These are phyloP conservation scores for Syngnathoides biaculeatus DNA, from an alignment of 2,113 vertebrate species.

Conservation along the genomic window DNA sequence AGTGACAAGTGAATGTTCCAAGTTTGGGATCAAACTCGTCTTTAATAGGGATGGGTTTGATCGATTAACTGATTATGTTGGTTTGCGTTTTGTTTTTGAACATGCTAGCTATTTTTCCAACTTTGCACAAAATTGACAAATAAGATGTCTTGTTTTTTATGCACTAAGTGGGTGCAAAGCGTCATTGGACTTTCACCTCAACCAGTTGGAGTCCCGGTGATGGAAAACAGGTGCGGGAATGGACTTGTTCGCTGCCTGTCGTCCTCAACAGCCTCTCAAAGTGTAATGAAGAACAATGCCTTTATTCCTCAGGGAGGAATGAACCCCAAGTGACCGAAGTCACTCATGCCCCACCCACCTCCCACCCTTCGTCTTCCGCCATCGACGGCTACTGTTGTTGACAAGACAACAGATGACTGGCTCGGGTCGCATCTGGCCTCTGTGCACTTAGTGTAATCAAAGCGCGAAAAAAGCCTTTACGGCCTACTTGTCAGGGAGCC, in stretches of 20 bases:
- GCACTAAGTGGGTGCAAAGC: not conserved
- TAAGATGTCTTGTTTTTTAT: not conserved
- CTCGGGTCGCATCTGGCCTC: constrained; percentile 66
- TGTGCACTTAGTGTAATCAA: constrained; percentile 73
- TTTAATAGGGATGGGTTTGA: not conserved
- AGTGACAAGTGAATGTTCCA: not conserved
- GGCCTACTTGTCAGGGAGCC: constrained; percentile 65
- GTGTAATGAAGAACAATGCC: constrained; percentile 66
- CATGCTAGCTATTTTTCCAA: not conserved
- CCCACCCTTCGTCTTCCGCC: constrained; percentile 11
- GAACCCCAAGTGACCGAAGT: constrained; percentile 30
- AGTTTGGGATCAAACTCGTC: not conserved
- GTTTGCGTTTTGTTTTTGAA: not conserved
- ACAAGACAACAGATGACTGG: constrained; percentile 59
- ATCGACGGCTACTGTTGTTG: constrained; percentile 34
- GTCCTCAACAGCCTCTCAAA: constrained; percentile 35
- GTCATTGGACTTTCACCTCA: constrained; percentile 36
- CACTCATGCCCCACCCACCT: not conserved
- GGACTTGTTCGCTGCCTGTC: constrained; percentile 47
- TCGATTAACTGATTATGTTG: not conserved
- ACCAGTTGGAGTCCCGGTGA: constrained; percentile 35
- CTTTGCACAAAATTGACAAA: not conserved
- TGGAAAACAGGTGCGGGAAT: constrained; percentile 65
- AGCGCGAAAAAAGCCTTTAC: constrained; percentile 60
- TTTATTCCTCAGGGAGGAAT: constrained; percentile 52